Base-by-base conservation (phyloP, 2,113 vertebrate genomes). In the Trogon surrucura region DNA sequence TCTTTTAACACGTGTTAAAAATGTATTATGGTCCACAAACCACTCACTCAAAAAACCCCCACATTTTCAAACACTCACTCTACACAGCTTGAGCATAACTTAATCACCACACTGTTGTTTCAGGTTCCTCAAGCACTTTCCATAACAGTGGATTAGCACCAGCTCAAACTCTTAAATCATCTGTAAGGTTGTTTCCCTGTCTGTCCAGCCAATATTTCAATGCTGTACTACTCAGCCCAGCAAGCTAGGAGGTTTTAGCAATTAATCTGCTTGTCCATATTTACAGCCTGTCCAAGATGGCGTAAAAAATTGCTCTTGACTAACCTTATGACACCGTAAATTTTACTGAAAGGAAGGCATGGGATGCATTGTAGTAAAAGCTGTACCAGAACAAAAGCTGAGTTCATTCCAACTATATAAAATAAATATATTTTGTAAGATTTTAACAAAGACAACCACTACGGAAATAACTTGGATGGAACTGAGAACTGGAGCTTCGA, bases 1-100 rank as follows among this genome's bases (percentile, higher is more conserved):
- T 41, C 16, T 38, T 82, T 47, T 41, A 61, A 10, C 3, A 58
- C 0, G 0, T 0, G 3, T 22, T 87, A 60, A 84, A 85, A 65
- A 69, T 8, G 3, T 29, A 16, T 19, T 64, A 13, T 1, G 3
- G 16, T 57, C 3, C 32, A 26, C 16, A 6, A 79, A 7, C 8
- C n/a, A 23, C 17, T 36, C 15, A 5, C 50, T 61, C 5, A n/a
- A 77, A 57, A 41, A 69, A 7, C 44, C 48, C 0, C 6, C 15
- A 50, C 11, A 11, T 41, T 22, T 61, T 8, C 27, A n/a, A n/a
- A n/a, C n/a, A 60, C 25, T 80, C 26, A 26, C 3, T 80, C 27
- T 8, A 34, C 17, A 27, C 10, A 85, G 30, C 30, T 53, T 3
- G 2, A 78, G 29, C 23, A 27, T 12, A 74, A 69, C 38, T 70